Evolutionary conservation across 1,140 invertebrate genomes (phyloP).

Genomic region (Trichonephila inaurata): DNA sequence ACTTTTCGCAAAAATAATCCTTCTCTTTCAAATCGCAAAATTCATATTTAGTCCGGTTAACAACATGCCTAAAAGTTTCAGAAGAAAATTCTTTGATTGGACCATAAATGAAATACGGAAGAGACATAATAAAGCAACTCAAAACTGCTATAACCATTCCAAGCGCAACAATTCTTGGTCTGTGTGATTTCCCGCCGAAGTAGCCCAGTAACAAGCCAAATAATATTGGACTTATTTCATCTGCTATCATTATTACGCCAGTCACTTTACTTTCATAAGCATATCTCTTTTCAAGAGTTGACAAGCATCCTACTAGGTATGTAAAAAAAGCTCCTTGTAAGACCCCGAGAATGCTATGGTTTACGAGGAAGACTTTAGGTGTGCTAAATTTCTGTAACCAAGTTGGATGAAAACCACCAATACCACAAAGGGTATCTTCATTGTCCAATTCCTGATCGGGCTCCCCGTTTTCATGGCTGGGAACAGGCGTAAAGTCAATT

Average conservation of each 20-base stretch:
- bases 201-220: slow-evolving; percentile 83
- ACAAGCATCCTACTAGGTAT: slow-evolving; percentile 89
- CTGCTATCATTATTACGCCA: slow-evolving; percentile 82
- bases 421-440: slow-evolving; percentile 64
- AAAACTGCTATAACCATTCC: slow-evolving; percentile 87
- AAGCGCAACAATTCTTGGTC: slow-evolving; percentile 87
- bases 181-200: slow-evolving; percentile 86
- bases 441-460: neutral
- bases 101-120: slow-evolving; percentile 87
- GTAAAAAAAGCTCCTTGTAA: slow-evolving; percentile 88
- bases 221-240: slow-evolving; percentile 77
- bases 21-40: slow-evolving; percentile 60
- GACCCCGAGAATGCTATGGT: slow-evolving; percentile 88
- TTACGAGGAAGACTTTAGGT: slow-evolving; percentile 87
- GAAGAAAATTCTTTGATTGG: slow-evolving; percentile 78
- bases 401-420: slow-evolving; percentile 38
- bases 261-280: slow-evolving; percentile 89
- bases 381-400: slow-evolving; percentile 87
- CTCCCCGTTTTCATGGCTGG: neutral
- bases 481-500: slow-evolving; percentile 55
- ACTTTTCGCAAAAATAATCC: slow-evolving; percentile 58
- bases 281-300: slow-evolving; percentile 90
- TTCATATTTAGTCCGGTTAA: slow-evolving; percentile 57
- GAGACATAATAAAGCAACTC: slow-evolving; percentile 85
- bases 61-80: neutral